phyloP scores from a whole-genome alignment of 2,113 vertebrate genomes.

The Pterophyllum scalare region DNA sequence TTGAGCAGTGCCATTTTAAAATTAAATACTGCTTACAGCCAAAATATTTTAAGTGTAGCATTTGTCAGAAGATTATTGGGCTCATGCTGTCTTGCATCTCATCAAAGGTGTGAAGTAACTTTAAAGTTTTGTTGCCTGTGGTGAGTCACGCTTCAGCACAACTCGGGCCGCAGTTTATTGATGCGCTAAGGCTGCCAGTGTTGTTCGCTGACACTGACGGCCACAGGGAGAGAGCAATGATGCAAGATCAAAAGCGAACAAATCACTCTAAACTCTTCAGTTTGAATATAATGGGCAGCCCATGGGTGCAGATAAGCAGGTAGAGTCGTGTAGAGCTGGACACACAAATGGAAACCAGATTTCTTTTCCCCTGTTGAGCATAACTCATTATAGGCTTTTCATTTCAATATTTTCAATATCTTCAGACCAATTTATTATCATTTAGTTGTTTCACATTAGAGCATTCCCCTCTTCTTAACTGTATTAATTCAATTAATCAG shows the following conservation, averaged over 20 bases:
- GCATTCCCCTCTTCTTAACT: slow-evolving; percentile 14
- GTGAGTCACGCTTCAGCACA: slow-evolving; percentile 35
- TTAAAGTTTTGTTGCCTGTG: slow-evolving; percentile 28
- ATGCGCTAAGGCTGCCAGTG: slow-evolving; percentile 24
- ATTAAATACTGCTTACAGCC: slow-evolving; percentile 7
- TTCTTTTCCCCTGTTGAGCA: background rate
- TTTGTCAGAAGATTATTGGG: slow-evolving; percentile 31
- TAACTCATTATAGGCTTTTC: background rate
- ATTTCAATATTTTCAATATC: slow-evolving; percentile 13
- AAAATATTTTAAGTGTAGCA: slow-evolving; percentile 29
- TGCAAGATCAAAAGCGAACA: slow-evolving; percentile 38
- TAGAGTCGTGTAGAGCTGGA: background rate
- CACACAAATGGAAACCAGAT: slow-evolving; percentile 5
- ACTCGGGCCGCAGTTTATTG: slow-evolving; percentile 35
- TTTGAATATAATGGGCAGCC: slow-evolving; percentile 29
- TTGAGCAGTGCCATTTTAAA: background rate
- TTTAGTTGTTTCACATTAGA: slow-evolving; percentile 1
- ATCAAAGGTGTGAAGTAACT: slow-evolving; percentile 24
- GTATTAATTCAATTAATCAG: slow-evolving; percentile 10
- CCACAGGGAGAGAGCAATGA: slow-evolving; percentile 27
- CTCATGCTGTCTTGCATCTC: slow-evolving; percentile 30
- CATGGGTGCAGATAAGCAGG: slow-evolving; percentile 21
- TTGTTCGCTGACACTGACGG: slow-evolving; percentile 22
- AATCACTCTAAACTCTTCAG: slow-evolving; percentile 32
- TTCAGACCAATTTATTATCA: slow-evolving; percentile 30